Percentiles rank a stretch among this genome's conserved stretches.
phyloP scores from a whole-genome alignment of 2,888 invertebrate species.

The Arge pagana region DNA sequence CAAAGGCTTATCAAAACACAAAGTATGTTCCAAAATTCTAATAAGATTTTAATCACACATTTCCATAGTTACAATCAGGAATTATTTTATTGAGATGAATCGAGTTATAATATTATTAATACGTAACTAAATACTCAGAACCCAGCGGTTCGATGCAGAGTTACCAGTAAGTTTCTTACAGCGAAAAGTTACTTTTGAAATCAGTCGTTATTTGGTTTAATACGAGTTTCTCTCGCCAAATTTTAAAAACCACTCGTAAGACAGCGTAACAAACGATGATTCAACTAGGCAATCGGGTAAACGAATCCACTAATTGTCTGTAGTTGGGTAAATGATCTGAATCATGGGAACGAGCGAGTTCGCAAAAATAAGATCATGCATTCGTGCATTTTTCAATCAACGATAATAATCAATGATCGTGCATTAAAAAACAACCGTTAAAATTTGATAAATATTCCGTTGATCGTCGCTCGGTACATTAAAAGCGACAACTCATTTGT shows the following conservation, averaged over 20 bases:
- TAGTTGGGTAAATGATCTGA: background rate
- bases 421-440: no score
- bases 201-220: conserved; percentile 47
- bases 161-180: conserved; percentile 19
- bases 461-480: no score
- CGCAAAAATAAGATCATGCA: no score
- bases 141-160: conserved; percentile 20
- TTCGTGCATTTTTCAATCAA: conserved; percentile 5
- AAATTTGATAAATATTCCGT: no score
- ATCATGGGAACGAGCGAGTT: no score
- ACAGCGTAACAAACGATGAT: conserved; percentile 8
- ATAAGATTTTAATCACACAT: conserved; percentile 31
- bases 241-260: conserved; percentile 18
- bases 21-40: conserved; percentile 21
- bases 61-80: conserved; percentile 28
- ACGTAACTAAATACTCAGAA: conserved; percentile 32
- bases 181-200: conserved; percentile 33
- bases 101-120: conserved; percentile 31
- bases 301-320: background rate
- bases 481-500: no score
- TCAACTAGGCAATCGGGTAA: conserved; percentile 13
- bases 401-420: conserved; percentile 4
- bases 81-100: conserved; percentile 13
- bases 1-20: conserved; percentile 17
- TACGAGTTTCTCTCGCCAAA: conserved; percentile 33